These are phyloP conservation scores for Musca domestica DNA, from an alignment of 1,140 invertebrate genomes.

Conservation along the genomic window DNA sequence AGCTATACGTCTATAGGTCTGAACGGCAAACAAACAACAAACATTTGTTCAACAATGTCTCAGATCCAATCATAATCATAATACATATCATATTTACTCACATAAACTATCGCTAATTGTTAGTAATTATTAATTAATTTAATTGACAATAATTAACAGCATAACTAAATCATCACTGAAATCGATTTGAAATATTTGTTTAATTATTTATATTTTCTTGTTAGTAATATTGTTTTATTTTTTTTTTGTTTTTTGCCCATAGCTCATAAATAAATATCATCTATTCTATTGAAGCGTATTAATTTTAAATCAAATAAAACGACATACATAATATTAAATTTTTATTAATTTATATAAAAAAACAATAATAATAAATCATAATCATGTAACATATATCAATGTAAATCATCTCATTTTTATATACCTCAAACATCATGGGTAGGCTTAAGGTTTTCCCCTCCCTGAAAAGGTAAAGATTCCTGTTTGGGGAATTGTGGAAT, in stretches of 20 bases:
- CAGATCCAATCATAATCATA: not conserved
- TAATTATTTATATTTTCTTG: not conserved
- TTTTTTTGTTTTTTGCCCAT: not conserved
- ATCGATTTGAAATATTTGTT: no score
- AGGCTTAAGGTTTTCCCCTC: no score
- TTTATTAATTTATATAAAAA: not conserved
- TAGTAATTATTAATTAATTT: not conserved
- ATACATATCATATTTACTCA: constrained; percentile 2
- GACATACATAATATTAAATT: constrained; percentile 7
- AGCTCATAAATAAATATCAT: constrained; percentile 5
- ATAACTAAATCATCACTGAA: no score
- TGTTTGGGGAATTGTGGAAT: no score
- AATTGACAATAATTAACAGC: not conserved
- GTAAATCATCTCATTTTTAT: no score
- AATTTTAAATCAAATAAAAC: not conserved
- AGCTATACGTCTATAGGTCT: constrained; percentile 2
- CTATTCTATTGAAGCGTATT: constrained; percentile 8
- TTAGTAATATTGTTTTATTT: constrained; percentile 17
- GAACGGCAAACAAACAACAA: not conserved
- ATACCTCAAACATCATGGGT: no score
- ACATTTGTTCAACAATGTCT: not conserved
- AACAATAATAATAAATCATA: constrained; percentile 15
- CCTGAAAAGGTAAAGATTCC: no score
- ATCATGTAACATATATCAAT: constrained; percentile 13
- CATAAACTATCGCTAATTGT: no score